Evolutionary conservation across 2,888 invertebrate genomes (phyloP).

Genomic region (Erebia epiphron): DNA sequence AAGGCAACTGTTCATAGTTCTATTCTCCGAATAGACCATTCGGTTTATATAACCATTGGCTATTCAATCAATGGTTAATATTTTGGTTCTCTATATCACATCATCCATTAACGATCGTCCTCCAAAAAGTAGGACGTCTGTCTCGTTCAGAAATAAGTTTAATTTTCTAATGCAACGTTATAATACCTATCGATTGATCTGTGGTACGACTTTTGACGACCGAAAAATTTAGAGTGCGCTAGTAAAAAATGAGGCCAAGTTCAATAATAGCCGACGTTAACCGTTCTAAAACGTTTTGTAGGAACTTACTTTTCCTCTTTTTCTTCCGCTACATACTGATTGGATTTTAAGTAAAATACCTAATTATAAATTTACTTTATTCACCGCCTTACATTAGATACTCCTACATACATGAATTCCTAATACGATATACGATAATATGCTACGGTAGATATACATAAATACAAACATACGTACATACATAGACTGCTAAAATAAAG

Average conservation of each 20-base stretch:
- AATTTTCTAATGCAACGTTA: slow-evolving; percentile 1
- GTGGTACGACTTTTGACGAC: slow-evolving; percentile 9
- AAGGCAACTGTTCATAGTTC: neutral
- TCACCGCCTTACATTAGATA: too few relatives aligned
- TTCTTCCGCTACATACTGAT: slow-evolving; percentile 5
- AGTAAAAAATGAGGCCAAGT: slow-evolving; percentile 17
- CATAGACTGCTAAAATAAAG: too few relatives aligned
- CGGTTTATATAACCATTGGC: too few relatives aligned
- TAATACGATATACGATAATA: too few relatives aligned
- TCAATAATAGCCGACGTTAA: slow-evolving; percentile 13
- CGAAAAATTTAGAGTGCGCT: slow-evolving; percentile 11
- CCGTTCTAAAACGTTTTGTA: slow-evolving; percentile 16
- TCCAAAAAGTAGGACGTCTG: neutral
- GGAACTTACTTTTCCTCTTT: neutral
- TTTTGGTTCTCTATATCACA: neutral
- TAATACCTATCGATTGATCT: slow-evolving; percentile 1
- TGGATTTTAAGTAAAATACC: neutral
- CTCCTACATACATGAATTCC: too few relatives aligned
- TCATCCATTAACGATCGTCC: neutral
- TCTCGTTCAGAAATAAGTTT: neutral
- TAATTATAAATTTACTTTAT: too few relatives aligned
- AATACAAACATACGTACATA: too few relatives aligned
- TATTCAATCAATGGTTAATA: neutral
- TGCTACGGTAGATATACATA: too few relatives aligned
- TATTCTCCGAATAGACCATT: neutral